A percentile compares a stretch with the other conserved stretches of the same genome.
phyloP scores from a whole-genome alignment of 2,797 vertebrate genomes.

The Ctenopoma kingsleyae region DNA sequence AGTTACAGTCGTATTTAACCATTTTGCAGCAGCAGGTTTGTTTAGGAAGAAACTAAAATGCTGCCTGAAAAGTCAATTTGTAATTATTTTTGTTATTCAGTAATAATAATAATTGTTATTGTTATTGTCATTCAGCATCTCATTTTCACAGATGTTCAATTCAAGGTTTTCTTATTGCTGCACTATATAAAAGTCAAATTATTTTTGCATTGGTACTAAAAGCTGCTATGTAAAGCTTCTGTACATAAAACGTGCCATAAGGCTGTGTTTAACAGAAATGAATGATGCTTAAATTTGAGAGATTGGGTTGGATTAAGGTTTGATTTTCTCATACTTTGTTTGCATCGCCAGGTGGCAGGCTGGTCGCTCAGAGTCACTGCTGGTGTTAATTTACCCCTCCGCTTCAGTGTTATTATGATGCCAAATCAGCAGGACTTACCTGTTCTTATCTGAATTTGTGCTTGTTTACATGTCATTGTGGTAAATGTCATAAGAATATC shows the following conservation, averaged over 20 bases:
- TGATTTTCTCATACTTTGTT: neutral
- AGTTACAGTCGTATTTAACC: too few species aligned
- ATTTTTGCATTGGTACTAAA: neutral
- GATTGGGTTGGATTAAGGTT: neutral
- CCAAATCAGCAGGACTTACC: neutral
- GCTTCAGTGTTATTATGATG: conserved; percentile 6
- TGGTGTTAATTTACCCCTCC: neutral
- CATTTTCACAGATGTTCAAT: too few species aligned
- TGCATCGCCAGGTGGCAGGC: neutral
- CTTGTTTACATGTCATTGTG: conserved; percentile 16
- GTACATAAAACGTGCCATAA: neutral
- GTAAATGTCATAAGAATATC: neutral
- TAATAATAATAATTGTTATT: too few species aligned
- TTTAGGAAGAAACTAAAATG: too few species aligned
- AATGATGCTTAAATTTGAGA: too few species aligned
- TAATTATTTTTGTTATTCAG: too few species aligned
- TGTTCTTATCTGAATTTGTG: neutral
- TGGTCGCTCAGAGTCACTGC: neutral
- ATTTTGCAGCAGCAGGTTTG: too few species aligned
- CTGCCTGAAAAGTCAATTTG: too few species aligned
- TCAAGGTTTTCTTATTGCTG: neutral
- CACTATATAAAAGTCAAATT: neutral
- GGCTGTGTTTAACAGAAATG: too few species aligned
- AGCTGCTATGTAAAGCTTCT: neutral
- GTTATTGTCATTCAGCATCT: too few species aligned